Base-by-base conservation (phyloP, 2,888 invertebrate genomes). In the Apamea sordens region DNA sequence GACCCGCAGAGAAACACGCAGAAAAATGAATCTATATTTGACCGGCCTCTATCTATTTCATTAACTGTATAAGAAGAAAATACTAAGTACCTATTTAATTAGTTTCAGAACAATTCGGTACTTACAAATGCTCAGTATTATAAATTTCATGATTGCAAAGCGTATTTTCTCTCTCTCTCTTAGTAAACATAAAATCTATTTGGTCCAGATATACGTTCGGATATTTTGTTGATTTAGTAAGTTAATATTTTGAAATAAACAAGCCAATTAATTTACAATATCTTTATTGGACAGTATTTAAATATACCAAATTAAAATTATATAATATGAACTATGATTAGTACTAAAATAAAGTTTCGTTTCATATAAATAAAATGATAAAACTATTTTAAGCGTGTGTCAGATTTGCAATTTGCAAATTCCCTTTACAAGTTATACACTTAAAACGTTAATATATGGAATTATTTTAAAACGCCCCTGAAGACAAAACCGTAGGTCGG, bases 231-330 rank as follows among this genome's bases (percentile, higher is more conserved):
- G 1, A 44, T 56, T 18, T 21, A 10, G 10, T 15, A 64, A 28
- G 11, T 28, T 13, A 21, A 69, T 24, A 32, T 53, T n/a, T 36
- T 41, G 21, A 82, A 86, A 71, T 10, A 79, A 79, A 76, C 47
- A 76, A 68, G 44, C 8, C 61, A 53, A 50, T 59, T 15, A 3
- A 6, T 65, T 76, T 18, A 41, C 0, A 32, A 7, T n/a, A 59
- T 73, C 74, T 80, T 87, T 83, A 88, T 67, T 83, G 80, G 13
- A 83, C 78, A 88, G 73, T 77, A 82, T 59, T 76, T 61, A 71
- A 44, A 24, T 41, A 76, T 11, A n/a, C 61, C 76, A 83, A 80
- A 73, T 70, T 79, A 73, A 53, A 65, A 32, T 21, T 68, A 56
- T 50, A 28, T 36, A 28, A 28, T 63, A 63, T 4, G 28, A 36